A percentile compares a stretch with the other conserved stretches of the same genome.
These are phyloP conservation scores for Rhynchotus rufescens DNA, from an alignment of 2,797 vertebrate species.

Conservation along the genomic window DNA sequence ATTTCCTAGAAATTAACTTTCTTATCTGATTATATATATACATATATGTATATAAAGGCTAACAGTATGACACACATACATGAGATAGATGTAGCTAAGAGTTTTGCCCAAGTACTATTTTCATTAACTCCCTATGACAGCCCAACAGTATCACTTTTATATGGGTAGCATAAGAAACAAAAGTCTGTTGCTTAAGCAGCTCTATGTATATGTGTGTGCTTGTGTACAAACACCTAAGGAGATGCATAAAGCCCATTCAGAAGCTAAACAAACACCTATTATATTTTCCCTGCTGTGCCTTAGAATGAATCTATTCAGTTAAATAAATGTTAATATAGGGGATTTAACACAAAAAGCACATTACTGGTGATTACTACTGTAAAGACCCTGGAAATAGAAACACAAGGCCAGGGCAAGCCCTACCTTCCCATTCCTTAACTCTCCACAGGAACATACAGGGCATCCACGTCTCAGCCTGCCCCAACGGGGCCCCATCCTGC, in stretches of 20 bases:
- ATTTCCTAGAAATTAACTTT: neutral
- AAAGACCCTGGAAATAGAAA: neutral
- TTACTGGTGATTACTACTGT: neutral
- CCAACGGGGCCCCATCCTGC: neutral
- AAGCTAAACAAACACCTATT: neutral
- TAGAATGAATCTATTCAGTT: neutral
- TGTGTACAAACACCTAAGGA: neutral
- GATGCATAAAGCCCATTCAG: neutral
- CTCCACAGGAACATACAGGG: accelerated
- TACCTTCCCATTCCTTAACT: neutral
- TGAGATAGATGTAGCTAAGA: neutral
- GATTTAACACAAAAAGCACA: neutral
- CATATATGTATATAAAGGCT: neutral
- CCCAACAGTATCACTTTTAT: neutral
- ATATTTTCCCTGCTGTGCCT: too few species aligned
- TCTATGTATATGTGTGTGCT: neutral
- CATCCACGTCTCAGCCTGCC: neutral
- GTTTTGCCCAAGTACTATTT: neutral
- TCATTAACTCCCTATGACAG: neutral
- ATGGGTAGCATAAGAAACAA: neutral
- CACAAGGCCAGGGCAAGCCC: neutral
- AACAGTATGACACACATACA: neutral
- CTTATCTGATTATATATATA: neutral
- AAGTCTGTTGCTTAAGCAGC: neutral
- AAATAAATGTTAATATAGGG: neutral